Conservation (phyloP, 2,797 vertebrate genomes). For the Neoniphon sammara region DNA sequence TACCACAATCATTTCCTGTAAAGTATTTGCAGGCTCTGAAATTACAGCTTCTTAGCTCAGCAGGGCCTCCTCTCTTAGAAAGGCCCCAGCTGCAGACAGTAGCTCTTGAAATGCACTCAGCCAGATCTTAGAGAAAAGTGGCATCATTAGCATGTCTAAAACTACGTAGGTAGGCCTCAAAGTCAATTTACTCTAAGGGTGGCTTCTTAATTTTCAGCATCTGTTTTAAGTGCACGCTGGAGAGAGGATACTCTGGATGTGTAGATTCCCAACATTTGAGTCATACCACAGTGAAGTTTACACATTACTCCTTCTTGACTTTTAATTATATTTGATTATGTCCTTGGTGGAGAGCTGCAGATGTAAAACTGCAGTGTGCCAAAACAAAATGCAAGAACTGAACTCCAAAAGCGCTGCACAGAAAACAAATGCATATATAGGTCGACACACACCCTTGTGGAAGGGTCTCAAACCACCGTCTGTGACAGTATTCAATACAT, state of each 20-base stretch:
- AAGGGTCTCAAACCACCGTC: background rate
- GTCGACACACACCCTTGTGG: background rate
- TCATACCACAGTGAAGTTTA: slow-evolving; percentile 35
- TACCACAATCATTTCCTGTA: slow-evolving; percentile 83
- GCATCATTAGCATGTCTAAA: slow-evolving; percentile 51
- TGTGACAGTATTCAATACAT: slow-evolving; percentile 14
- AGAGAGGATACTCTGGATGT: slow-evolving; percentile 6
- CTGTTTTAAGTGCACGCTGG: slow-evolving; percentile 28
- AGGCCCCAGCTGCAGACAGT: slow-evolving; percentile 61
- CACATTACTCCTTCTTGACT: slow-evolving; percentile 20
- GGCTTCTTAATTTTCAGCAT: slow-evolving; percentile 40
- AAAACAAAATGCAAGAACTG: background rate
- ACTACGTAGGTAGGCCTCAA: slow-evolving; percentile 17
- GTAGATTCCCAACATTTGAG: slow-evolving; percentile 33
- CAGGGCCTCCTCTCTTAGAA: slow-evolving; percentile 45
- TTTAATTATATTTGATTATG: slow-evolving; percentile 14
- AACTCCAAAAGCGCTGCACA: slow-evolving; percentile 31
- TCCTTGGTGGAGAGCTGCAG: too few species aligned
- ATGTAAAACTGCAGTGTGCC: background rate
- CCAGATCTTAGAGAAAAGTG: slow-evolving; percentile 42
- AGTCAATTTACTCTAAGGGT: slow-evolving; percentile 22
- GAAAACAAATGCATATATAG: slow-evolving; percentile 1
- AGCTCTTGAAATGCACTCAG: slow-evolving; percentile 26
- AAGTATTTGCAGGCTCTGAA: slow-evolving; percentile 80
- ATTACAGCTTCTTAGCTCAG: slow-evolving; percentile 72